Base-by-base conservation (phyloP, 2,797 vertebrate species). In the Champsocephalus gunnari region DNA sequence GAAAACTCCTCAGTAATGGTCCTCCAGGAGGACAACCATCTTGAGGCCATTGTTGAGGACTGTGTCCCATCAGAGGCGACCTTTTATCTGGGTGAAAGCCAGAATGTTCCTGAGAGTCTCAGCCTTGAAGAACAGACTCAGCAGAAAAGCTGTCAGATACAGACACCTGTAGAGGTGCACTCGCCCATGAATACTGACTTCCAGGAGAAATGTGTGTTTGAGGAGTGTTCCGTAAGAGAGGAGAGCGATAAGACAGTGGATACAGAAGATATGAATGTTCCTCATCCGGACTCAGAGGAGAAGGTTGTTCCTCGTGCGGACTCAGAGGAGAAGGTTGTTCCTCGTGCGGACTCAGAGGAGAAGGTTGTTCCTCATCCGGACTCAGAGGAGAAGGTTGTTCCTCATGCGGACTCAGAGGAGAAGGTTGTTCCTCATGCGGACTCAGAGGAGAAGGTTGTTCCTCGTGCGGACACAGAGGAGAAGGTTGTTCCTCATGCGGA, bases 111-210 rank as follows among this genome's bases (percentile, higher is more conserved):
- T 0, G 77, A 73, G 43, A 76, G 76, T 2, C 56, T 62, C 32
- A 19, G 58, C 51, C 56, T 1, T 0, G 41, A 17, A 2, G 88
- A 87, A 1, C 49, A 38, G 16, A 47, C 1, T n/a, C 56, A 38
- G 53, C 75, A 43, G 24, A 51, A 17, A 28, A 61, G 79, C 73
- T 78, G 84, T 45, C 82, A 21, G 67, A 86, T 90, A 1, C 86
- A 85, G 74, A 91, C 91, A 0, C 77, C 89, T 0, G 91, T 90
- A 65, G 89, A 92, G 63, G 88, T 93, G 48, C 89, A 93, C 79
- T 87, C 74, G 0, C 72, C 83, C 28, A 62, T 69, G 51, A 85
- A 17, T n/a, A 1, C 21, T 0, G 84, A 47, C 47, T 63, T 72
- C 16, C 79, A 86, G 14, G 77, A 54, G 16, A 38, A 49, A 38